phyloP scores from a whole-genome alignment of 2,888 invertebrate species.

The Stictocephala bisonia region DNA sequence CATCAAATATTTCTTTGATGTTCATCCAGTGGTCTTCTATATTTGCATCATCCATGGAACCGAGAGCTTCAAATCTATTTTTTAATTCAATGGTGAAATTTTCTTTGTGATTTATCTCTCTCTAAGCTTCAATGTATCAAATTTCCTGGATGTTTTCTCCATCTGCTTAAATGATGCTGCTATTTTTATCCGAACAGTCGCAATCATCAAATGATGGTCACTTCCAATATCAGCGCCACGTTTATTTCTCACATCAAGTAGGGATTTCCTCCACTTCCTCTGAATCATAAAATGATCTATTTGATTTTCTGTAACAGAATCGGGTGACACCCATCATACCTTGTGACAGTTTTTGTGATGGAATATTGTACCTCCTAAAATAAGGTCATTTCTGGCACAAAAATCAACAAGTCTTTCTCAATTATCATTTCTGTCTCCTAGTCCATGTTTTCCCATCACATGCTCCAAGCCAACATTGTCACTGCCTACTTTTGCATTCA shows the following conservation, averaged over 20 bases:
- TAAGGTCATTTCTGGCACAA: constrained; percentile 43
- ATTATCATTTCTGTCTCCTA: constrained; percentile 23
- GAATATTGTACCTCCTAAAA: constrained; percentile 45
- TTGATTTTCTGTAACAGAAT: constrained; percentile 47
- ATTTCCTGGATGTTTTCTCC: not conserved
- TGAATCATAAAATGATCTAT: constrained; percentile 49
- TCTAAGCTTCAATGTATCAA: not conserved
- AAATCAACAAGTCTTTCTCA: constrained; percentile 36
- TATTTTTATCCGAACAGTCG: constrained; percentile 37
- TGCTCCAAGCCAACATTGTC: constrained; percentile 17
- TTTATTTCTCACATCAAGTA: constrained; percentile 43
- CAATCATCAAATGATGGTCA: constrained; percentile 44
- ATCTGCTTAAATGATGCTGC: constrained; percentile 7
- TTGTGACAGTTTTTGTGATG: constrained; percentile 48
- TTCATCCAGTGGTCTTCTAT: too few relatives aligned
- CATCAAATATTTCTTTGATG: too few relatives aligned
- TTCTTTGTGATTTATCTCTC: too few relatives aligned
- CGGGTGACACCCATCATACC: constrained; percentile 50
- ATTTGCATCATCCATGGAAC: too few relatives aligned
- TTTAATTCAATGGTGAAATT: too few relatives aligned
- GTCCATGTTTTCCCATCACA: constrained; percentile 34
- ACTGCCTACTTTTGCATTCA: constrained; percentile 19
- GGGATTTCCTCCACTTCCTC: too few relatives aligned
- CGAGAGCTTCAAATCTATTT: too few relatives aligned
- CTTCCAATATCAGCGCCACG: constrained; percentile 33